Evolutionary conservation across 2,888 invertebrate species (phyloP), one percentile per base, ranked within the genome.

Genomic region (Leptopterna dolabrata): DNA sequence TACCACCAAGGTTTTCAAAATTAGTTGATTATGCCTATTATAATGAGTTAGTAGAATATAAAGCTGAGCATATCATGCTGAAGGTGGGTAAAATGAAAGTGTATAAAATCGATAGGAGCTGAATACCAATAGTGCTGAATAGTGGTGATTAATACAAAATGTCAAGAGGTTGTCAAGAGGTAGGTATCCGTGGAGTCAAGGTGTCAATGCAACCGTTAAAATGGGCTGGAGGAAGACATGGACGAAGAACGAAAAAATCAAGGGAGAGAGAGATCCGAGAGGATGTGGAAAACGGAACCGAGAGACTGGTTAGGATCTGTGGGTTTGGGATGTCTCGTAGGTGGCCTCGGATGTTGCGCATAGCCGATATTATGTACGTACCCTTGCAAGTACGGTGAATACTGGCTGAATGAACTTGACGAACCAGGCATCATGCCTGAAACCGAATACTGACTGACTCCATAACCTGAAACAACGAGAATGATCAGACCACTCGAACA

Each of bases 351-450:
- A 24, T 24, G 81, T 55, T 47, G 30, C 16, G 73, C 36, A 45
- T 78, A 78, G 30, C 83, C 70, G 47, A 63, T 36, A 45, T 36
- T 71, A 45, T 82, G 82, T 87, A 87, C 87, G 51, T 87, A 87
- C 87, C 87, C 87, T 87, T 87, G 87, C 82, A 87, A 87, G 83
- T 89, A 89, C 36, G 88, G 89, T n/a, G 88, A 87, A 87, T 88
- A 89, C 89, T 89, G 89, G 86, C 88, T 88, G 80, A 88, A 88
- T 36, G 89, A 88, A 43, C 88, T 86, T 45, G 87, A 73, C 51
- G 88, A 89, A 24, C 84, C 86, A 70, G 89, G 89, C 88, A 89
- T 89, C 87, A 88, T 88, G n/a, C 88, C 88, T 43, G 78, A 83
- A 7, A 88, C 88, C 30, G 88, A 89, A 84, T 89, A 89, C 47